Conservation (phyloP, 1,140 invertebrate species). For the Drosophila truncata region DNA sequence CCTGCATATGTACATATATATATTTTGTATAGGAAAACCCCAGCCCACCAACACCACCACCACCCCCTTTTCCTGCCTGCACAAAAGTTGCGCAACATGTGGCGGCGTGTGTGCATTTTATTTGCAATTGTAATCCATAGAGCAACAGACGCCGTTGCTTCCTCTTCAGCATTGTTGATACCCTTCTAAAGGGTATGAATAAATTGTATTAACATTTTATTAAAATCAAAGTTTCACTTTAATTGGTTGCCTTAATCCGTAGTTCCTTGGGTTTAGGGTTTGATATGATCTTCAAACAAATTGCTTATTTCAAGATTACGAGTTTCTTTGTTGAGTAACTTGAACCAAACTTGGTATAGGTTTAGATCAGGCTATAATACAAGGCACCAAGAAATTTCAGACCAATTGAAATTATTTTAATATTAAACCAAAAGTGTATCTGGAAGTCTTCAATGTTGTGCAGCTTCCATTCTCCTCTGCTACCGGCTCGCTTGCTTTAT, state of each 20-base stretch:
- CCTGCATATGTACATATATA: neutral
- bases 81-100: slow-evolving; percentile 74
- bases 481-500: slow-evolving; percentile 23
- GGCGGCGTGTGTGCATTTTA: slow-evolving; percentile 62
- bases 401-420: too few relatives aligned
- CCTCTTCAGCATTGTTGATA: slow-evolving; percentile 46
- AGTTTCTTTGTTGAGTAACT: neutral
- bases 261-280: neutral
- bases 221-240: neutral
- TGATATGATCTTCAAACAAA: neutral
- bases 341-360: neutral
- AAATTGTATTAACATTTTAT: neutral
- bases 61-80: slow-evolving; percentile 23
- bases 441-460: neutral
- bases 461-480: slow-evolving; percentile 9
- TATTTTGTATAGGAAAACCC: slow-evolving; percentile 19
- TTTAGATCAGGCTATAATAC: neutral
- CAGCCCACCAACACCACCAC: neutral
- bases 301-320: neutral
- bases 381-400: neutral
- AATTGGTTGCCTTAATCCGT: neutral
- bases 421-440: slow-evolving; percentile 1
- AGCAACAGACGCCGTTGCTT: slow-evolving; percentile 37
- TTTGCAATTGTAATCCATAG: slow-evolving; percentile 78
- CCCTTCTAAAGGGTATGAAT: neutral